Percentiles rank a stretch among this genome's conserved stretches.
phyloP scores from a whole-genome alignment of 1,140 invertebrate genomes.

The Trichogramma pretiosum region DNA sequence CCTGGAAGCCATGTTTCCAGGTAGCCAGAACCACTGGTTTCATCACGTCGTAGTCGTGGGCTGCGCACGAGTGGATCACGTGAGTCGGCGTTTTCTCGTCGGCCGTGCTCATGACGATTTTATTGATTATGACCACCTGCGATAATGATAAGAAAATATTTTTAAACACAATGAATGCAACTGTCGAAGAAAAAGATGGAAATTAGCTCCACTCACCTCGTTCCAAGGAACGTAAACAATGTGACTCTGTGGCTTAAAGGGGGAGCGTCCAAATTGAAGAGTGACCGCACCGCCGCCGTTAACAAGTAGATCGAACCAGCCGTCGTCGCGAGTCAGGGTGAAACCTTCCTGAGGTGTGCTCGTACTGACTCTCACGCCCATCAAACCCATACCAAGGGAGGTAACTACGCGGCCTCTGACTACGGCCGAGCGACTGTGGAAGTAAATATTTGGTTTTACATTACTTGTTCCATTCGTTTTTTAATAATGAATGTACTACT shows the following conservation, averaged over 20 bases:
- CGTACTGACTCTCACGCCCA: slow-evolving; percentile 88
- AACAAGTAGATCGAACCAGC: slow-evolving; percentile 93
- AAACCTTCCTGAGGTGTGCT: slow-evolving; percentile 85
- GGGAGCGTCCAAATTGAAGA: slow-evolving; percentile 84
- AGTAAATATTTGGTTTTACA: background rate
- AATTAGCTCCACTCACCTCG: slow-evolving; percentile 55
- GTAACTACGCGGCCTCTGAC: slow-evolving; percentile 89
- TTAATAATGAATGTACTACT: too few relatives aligned
- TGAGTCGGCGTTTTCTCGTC: slow-evolving; percentile 60
- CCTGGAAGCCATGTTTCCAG: slow-evolving; percentile 94
- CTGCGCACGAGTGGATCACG: slow-evolving; percentile 68
- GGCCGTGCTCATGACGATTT: slow-evolving; percentile 73
- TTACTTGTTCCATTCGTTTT: too few relatives aligned
- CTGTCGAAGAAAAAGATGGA: background rate
- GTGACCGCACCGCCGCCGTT: slow-evolving; percentile 95
- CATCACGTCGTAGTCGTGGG: slow-evolving; percentile 89
- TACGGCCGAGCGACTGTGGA: slow-evolving; percentile 83
- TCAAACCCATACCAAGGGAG: slow-evolving; percentile 79
- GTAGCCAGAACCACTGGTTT: slow-evolving; percentile 89
- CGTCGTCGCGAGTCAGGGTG: slow-evolving; percentile 82
- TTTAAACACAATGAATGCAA: background rate
- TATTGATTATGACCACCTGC: slow-evolving; percentile 81
- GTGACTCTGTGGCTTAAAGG: slow-evolving; percentile 80
- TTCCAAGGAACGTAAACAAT: slow-evolving; percentile 96
- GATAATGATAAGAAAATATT: slow-evolving; percentile 1